Conservation (phyloP, 2,797 vertebrate species). For the Epinephelus malabaricus region DNA sequence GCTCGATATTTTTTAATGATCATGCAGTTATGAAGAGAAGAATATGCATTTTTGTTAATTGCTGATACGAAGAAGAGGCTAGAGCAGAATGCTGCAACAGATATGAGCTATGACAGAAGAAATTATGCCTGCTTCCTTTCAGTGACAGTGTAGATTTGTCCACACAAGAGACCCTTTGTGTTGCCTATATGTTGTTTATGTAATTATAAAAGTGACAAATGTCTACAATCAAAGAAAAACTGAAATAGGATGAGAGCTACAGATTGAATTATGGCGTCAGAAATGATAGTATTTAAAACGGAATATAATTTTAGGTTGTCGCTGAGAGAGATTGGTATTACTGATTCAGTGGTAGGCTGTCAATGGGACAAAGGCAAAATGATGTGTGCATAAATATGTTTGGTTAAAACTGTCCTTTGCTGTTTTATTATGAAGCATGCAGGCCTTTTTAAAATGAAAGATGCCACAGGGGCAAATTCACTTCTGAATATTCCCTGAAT, state of each 20-base stretch:
- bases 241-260: no score
- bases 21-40: not conserved
- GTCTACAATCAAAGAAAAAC: not conserved
- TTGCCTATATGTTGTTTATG: not conserved
- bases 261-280: no score
- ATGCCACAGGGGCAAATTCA: not conserved
- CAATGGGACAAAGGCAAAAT: no score
- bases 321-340: not conserved
- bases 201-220: not conserved
- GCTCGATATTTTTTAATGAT: not conserved
- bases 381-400: no score
- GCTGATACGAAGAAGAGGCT: not conserved
- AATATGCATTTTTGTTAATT: not conserved
- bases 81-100: no score
- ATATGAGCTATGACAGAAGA: not conserved
- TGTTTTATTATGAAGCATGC: not conserved
- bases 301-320: no score
- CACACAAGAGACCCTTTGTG: not conserved
- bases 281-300: no score
- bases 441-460: not conserved
- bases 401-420: no score
- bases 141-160: not conserved
- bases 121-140: not conserved
- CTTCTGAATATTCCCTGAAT: not conserved
- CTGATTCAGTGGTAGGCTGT: no score